phyloP scores from a whole-genome alignment of 2,888 invertebrate genomes.

The Melipona bicolor region DNA sequence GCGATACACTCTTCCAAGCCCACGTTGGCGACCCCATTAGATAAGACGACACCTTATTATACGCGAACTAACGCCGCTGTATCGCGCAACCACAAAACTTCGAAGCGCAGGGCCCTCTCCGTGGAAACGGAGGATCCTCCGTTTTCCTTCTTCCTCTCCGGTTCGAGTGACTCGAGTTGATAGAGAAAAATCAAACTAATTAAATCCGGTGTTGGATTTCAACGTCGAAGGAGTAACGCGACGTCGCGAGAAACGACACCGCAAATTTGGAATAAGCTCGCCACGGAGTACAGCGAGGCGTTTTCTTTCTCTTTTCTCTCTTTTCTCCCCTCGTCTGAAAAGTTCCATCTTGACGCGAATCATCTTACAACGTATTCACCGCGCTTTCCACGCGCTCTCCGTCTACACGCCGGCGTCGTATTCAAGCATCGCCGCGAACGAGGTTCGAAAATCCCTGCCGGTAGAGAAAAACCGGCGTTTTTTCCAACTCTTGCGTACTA shows the following conservation, averaged over 20 bases:
- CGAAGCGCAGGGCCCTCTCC: constrained; percentile 51
- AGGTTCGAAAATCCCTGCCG: not conserved
- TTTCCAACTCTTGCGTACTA: not conserved
- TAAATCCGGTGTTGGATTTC: not conserved
- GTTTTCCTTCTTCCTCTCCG: constrained; percentile 29
- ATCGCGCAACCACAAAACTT: constrained; percentile 71
- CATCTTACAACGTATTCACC: not conserved
- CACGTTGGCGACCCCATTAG: constrained; percentile 82
- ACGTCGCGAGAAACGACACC: too few relatives aligned
- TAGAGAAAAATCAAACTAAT: constrained; percentile 20
- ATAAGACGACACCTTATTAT: constrained; percentile 85
- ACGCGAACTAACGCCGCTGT: constrained; percentile 73
- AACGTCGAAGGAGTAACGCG: not conserved
- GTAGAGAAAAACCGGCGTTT: not conserved
- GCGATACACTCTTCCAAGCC: constrained; percentile 83
- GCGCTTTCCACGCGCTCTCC: not conserved
- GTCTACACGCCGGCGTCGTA: not conserved
- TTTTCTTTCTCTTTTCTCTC: not conserved
- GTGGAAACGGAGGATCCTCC: constrained; percentile 40
- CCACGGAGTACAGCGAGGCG: not conserved
- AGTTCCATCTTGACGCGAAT: not conserved
- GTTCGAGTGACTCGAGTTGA: constrained; percentile 32
- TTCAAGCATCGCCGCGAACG: not conserved
- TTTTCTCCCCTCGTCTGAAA: not conserved
- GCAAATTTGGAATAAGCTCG: not conserved